These are phyloP conservation scores for Sander vitreus DNA, from an alignment of 2,113 vertebrate species.

Conservation along the genomic window DNA sequence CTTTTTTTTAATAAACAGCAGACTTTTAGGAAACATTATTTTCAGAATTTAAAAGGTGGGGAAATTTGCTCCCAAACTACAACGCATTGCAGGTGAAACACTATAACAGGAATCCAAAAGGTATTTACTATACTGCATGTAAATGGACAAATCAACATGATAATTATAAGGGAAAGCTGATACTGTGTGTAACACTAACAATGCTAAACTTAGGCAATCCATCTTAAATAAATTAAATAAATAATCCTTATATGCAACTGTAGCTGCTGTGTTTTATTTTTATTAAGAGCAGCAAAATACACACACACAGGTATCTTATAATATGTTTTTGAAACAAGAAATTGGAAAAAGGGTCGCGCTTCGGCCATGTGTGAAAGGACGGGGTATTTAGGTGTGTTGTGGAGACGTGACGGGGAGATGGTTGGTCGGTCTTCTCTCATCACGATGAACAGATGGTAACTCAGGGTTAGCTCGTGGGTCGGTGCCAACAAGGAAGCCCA, in stretches of 20 bases:
- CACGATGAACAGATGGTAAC: constrained; percentile 84
- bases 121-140: background rate
- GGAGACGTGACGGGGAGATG: constrained; percentile 67
- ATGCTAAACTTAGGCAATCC: background rate
- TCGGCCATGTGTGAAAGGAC: constrained; percentile 58
- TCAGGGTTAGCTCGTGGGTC: constrained; percentile 76
- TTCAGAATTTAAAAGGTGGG: background rate
- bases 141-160: background rate
- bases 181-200: background rate
- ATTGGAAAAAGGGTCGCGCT: background rate
- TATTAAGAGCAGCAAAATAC: background rate
- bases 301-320: background rate
- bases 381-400: constrained; percentile 69
- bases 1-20: background rate
- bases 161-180: background rate
- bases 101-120: background rate
- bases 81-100: background rate
- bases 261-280: background rate
- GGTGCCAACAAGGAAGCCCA: constrained; percentile 76
- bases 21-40: background rate
- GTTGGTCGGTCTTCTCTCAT: constrained; percentile 72
- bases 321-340: background rate
- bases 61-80: background rate
- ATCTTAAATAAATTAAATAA: background rate
- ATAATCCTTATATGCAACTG: background rate